Percentiles rank a stretch among this genome's conserved stretches.
Conservation (phyloP, 2,113 vertebrate species). For the Myocastor coypus region DNA sequence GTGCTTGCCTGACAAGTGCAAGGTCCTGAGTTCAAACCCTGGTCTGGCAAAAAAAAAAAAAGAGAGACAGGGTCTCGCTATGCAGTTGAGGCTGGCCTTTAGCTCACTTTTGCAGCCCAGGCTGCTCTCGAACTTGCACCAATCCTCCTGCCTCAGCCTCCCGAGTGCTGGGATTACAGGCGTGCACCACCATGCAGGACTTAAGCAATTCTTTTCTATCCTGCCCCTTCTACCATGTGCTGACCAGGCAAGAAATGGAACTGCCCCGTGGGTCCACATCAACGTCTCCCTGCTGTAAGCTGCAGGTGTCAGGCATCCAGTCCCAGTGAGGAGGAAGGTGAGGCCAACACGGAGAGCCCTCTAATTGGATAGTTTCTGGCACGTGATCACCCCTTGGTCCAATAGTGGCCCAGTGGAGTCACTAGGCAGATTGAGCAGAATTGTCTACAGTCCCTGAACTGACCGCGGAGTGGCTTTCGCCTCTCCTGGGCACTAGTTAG, state of each 20-base stretch:
- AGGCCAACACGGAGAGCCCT: neutral
- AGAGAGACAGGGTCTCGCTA: no score
- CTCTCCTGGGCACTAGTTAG: neutral
- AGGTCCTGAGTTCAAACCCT: no score
- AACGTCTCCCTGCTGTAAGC: neutral
- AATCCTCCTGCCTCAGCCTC: no score
- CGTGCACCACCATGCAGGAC: no score
- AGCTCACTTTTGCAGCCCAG: no score
- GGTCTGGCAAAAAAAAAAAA: no score
- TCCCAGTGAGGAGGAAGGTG: neutral
- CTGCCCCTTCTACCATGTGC: neutral
- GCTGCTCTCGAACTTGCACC: no score
- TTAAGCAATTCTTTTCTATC: neutral
- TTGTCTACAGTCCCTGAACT: accelerated
- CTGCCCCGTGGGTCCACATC: neutral
- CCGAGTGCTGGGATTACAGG: no score
- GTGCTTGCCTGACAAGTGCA: no score
- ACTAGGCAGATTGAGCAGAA: neutral
- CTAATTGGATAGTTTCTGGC: neutral
- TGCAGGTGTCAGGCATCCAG: neutral
- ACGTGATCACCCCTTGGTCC: neutral
- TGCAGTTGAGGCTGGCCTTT: no score
- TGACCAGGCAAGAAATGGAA: neutral
- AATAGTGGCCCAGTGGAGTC: neutral
- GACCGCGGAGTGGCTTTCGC: neutral